Evolutionary conservation across 2,797 vertebrate genomes (phyloP).

Genomic region (Hyperoplus immaculatus): DNA sequence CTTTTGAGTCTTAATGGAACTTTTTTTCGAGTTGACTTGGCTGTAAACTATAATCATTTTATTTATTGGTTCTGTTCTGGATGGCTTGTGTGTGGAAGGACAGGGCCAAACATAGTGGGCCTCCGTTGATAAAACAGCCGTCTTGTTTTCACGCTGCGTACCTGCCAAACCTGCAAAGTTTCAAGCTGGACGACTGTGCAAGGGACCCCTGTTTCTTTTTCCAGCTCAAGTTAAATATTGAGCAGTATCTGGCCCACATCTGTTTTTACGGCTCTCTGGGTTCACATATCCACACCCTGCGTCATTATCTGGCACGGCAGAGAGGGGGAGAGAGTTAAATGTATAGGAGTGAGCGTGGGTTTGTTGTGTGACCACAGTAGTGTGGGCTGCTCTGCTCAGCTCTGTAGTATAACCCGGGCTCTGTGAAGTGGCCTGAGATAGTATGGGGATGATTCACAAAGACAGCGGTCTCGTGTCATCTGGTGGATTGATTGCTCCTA

Average conservation of each 20-base stretch:
- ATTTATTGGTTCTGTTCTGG: neutral
- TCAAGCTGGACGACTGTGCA: slow-evolving; percentile 68
- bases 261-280: slow-evolving; percentile 74
- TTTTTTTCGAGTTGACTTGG: slow-evolving; percentile 25
- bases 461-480: slow-evolving; percentile 75
- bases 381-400: slow-evolving; percentile 21
- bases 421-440: slow-evolving; percentile 66
- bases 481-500: slow-evolving; percentile 58
- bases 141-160: slow-evolving; percentile 74
- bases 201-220: slow-evolving; percentile 53
- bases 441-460: slow-evolving; percentile 69
- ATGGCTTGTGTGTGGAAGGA: slow-evolving; percentile 52
- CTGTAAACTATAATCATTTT: slow-evolving; percentile 26
- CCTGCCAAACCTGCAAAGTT: slow-evolving; percentile 80
- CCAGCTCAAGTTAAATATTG: slow-evolving; percentile 70
- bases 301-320: slow-evolving; percentile 62
- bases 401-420: slow-evolving; percentile 43
- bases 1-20: slow-evolving; percentile 6
- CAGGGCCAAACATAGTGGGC: slow-evolving; percentile 64
- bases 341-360: slow-evolving; percentile 34
- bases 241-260: slow-evolving; percentile 66
- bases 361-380: slow-evolving; percentile 63
- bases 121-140: slow-evolving; percentile 70
- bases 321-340: slow-evolving; percentile 45
- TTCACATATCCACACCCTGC: slow-evolving; percentile 72